Conservation (phyloP, 2,113 vertebrate genomes). For the Halichoeres trimaculatus region DNA sequence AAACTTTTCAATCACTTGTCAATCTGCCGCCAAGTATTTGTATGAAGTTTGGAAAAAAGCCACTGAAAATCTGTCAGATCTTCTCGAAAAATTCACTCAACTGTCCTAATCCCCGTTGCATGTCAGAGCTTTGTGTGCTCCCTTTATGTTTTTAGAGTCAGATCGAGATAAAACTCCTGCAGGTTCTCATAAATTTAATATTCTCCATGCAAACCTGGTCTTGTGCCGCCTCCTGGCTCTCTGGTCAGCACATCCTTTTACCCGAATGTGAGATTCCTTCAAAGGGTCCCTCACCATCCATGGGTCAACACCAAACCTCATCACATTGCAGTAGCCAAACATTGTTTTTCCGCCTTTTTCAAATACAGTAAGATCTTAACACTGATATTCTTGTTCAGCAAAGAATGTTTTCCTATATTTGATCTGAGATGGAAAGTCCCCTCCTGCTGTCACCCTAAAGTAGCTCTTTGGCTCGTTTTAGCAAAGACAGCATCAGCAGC, state of each 20-base stretch:
- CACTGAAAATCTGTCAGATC: slow-evolving; percentile 35
- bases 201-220: slow-evolving; percentile 19
- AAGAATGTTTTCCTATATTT: slow-evolving; percentile 16
- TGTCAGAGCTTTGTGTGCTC: slow-evolving; percentile 20
- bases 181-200: neutral
- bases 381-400: slow-evolving; percentile 16
- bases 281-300: slow-evolving; percentile 18
- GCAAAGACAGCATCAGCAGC: slow-evolving; percentile 23
- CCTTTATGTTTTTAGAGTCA: neutral
- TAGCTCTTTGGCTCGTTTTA: slow-evolving; percentile 25
- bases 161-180: neutral
- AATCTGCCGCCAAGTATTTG: slow-evolving; percentile 41
- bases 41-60: slow-evolving; percentile 19
- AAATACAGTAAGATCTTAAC: slow-evolving; percentile 18
- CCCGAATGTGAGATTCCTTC: slow-evolving; percentile 36
- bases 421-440: slow-evolving; percentile 24
- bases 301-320: slow-evolving; percentile 43
- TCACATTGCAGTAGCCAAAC: slow-evolving; percentile 55
- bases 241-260: slow-evolving; percentile 23
- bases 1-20: slow-evolving; percentile 20
- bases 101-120: slow-evolving; percentile 34
- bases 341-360: slow-evolving; percentile 42
- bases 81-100: slow-evolving; percentile 36
- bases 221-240: slow-evolving; percentile 7
- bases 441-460: slow-evolving; percentile 23